Conservation (phyloP, 2,888 invertebrate species). For the Colletes collaris region DNA sequence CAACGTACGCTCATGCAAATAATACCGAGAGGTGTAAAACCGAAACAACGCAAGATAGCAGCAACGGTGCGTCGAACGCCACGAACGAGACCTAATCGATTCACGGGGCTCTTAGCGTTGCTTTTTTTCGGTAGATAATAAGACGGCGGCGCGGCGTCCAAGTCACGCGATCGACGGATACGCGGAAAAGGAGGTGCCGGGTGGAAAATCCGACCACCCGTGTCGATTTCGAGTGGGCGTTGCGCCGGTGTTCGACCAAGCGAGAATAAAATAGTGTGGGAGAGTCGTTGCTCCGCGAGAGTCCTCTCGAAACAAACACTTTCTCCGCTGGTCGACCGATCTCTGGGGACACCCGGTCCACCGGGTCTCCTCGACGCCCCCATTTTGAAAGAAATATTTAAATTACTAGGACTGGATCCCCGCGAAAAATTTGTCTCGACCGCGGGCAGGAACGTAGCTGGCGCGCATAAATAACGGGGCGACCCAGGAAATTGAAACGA, state of each 20-base stretch:
- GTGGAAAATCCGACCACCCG: constrained; percentile 69
- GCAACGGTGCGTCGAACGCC: no score
- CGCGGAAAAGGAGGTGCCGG: constrained; percentile 40
- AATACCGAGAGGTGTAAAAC: no score
- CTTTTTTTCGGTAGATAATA: no score
- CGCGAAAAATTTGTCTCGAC: no score
- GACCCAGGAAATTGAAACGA: background rate
- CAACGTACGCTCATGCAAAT: no score
- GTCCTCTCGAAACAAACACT: constrained; percentile 71
- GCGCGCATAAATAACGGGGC: no score
- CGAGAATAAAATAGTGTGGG: constrained; percentile 70
- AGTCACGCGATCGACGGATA: background rate
- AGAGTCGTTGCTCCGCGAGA: constrained; percentile 52
- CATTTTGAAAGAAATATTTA: constrained; percentile 12
- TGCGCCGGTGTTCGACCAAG: constrained; percentile 27
- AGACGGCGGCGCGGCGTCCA: background rate
- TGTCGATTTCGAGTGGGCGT: constrained; percentile 62
- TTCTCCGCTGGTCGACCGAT: constrained; percentile 73
- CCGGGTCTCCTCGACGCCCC: constrained; percentile 40
- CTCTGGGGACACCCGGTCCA: constrained; percentile 73
- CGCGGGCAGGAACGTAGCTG: no score
- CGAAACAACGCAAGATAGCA: no score
- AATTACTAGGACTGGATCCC: no score
- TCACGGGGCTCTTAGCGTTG: no score
- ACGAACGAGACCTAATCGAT: no score